Evolutionary conservation across 2,888 invertebrate genomes (phyloP), one percentile per base, ranked within the genome.

Genomic region (Ceratothoa steindachneri): DNA sequence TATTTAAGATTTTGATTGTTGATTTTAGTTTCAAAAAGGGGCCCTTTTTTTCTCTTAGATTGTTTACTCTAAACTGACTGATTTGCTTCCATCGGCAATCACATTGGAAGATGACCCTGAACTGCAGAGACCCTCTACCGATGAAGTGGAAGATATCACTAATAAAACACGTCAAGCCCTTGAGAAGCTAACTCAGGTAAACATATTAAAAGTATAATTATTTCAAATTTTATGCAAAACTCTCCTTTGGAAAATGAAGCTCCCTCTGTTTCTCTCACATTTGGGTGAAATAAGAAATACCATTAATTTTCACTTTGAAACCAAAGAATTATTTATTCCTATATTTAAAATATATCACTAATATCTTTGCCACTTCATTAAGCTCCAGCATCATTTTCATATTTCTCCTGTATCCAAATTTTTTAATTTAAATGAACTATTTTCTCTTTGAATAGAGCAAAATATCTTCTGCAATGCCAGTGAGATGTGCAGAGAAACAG

Each of bases 11-110:
- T n/a, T n/a, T n/a, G n/a, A n/a, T n/a, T n/a, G n/a, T n/a, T n/a
- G n/a, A n/a, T n/a, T n/a, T n/a, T n/a, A n/a, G n/a, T n/a, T n/a
- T n/a, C n/a, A n/a, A n/a, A n/a, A n/a, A n/a, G n/a, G n/a, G n/a
- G n/a, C n/a, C n/a, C n/a, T n/a, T n/a, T n/a, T n/a, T n/a, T 41
- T 51, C 5, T 9, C 69, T 73, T 78, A 86, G 86, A 89, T 93
- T 77, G 92, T 99, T 0, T 97, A 97, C 85, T 92, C 96, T 0
- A 97, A 96, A 83, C 89, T 97, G 80, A 90, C 92, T 28, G 98
- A 99, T 83, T 86, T 98, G 24, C 86, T 98, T 30, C 96, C 97
- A 0, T 90, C 93, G 0, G 94, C 95, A 84, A 92, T 98, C 1
- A 86, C 92, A 1, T 90, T 91, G 5, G 96, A 97, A 83, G 93